These are phyloP conservation scores for Phrynocephalus forsythii DNA, from an alignment of 2,797 vertebrate genomes.

Conservation along the genomic window DNA sequence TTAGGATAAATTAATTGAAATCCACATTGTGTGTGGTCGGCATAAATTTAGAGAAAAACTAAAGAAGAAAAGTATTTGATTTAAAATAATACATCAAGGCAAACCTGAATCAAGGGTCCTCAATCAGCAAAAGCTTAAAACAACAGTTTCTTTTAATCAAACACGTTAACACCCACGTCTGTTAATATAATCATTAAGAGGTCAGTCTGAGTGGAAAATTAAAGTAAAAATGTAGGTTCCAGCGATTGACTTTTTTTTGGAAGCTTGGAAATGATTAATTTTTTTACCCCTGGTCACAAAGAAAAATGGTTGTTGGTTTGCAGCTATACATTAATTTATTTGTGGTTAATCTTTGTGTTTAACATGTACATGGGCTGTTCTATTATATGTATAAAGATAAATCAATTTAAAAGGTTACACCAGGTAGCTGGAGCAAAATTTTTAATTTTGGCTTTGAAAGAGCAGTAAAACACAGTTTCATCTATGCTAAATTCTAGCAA, in stretches of 20 bases:
- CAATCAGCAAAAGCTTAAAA: conserved; percentile 64
- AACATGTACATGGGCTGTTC: background rate
- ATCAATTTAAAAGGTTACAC: background rate
- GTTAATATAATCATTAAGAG: conserved; percentile 38
- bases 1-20: conserved; percentile 48
- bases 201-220: conserved; percentile 2
- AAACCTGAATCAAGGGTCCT: conserved; percentile 67
- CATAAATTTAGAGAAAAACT: conserved; percentile 24
- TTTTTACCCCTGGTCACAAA: conserved; percentile 18
- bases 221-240: conserved; percentile 7
- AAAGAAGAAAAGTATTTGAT: background rate
- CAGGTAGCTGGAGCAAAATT: background rate
- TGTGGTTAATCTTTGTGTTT: conserved; percentile 5
- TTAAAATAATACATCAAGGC: conserved; percentile 53
- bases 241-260: background rate
- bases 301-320: background rate
- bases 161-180: conserved; percentile 47
- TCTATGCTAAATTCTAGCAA: background rate
- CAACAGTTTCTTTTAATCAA: conserved; percentile 52
- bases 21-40: conserved; percentile 28
- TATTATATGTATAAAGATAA: background rate
- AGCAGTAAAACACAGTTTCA: background rate
- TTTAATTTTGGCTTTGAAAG: conserved; percentile 2
- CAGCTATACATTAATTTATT: background rate
- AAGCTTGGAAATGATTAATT: background rate